Percentiles rank a stretch among this genome's conserved stretches.
Conservation (phyloP, 2,888 invertebrate species). For the Neoascia interrupta region DNA sequence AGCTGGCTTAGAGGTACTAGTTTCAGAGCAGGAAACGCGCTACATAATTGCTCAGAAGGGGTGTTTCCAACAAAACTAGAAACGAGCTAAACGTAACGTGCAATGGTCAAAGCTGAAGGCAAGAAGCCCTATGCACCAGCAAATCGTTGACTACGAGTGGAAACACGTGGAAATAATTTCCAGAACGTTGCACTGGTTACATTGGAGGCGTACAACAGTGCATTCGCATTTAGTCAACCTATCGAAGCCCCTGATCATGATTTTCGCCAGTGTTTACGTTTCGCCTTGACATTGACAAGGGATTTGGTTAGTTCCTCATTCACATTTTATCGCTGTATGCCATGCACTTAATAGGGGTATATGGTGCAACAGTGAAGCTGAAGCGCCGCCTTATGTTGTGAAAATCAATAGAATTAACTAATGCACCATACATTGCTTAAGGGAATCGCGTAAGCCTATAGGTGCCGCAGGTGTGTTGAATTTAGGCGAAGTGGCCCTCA, state of each 20-base stretch:
- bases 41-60: constrained; percentile 3
- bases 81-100: constrained; percentile 29
- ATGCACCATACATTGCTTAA: background rate
- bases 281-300: constrained; percentile 47
- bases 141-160: constrained; percentile 36
- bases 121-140: constrained; percentile 57
- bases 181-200: constrained; percentile 61
- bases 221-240: background rate
- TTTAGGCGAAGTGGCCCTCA: too few species aligned
- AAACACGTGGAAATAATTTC: constrained; percentile 62
- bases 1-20: constrained; percentile 16
- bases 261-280: constrained; percentile 34
- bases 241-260: constrained; percentile 36
- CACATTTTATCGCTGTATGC: constrained; percentile 19
- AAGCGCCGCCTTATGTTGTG: too few species aligned
- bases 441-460: constrained; percentile 19
- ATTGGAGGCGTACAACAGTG: too few species aligned
- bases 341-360: background rate
- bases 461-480: too few species aligned
- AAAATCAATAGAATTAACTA: constrained; percentile 27
- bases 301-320: constrained; percentile 35
- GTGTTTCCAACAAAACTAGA: background rate
- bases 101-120: constrained; percentile 9
- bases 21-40: constrained; percentile 37
- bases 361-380: constrained; percentile 1